Evolutionary conservation across 2,113 vertebrate species (phyloP), one percentile per base, ranked within the genome.

Genomic region (Plectropomus leopardus): DNA sequence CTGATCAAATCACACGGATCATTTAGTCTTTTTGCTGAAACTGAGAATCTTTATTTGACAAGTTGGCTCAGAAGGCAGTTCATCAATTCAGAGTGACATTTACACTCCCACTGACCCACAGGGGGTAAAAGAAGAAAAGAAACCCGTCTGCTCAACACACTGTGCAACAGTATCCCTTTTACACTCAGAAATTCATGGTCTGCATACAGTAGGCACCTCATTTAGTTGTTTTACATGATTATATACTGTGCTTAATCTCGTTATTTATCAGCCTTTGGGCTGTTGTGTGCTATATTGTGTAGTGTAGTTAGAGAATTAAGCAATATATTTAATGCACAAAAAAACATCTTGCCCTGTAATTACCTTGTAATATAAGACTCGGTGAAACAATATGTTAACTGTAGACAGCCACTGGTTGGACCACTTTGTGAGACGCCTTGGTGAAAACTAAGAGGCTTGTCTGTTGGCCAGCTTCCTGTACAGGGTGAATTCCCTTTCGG

Each of bases 61-160:
- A 50, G 77, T 83, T 73, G 4, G 57, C 85, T 87, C 92, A 75
- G 53, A 87, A 44, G 57, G 73, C 84, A 84, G 48, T 76, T 84
- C 80, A 88, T 93, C 91, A 91, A 86, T 87, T 83, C 76, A 87
- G 59, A 67, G 75, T 86, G 91, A 91, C 91, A 83, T 92, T 93
- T 89, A 92, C 84, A 76, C 76, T 82, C 76, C 65, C 76, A 60
- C 42, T 86, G 86, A 82, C 54, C 88, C 84, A 72, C 61, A 61
- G 26, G 60, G 54, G 45, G 48, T 45, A 24, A 77, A 57, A 65
- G 48, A 40, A 36, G 48, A 68, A 53, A 50, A 75, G 54, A 68
- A 64, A 55, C 42, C 24, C 58, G 50, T 11, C 60, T 47, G 64
- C 73, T 61, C 45, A 34, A 65, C 45, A 32, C 36, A 30, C 1